Conservation (phyloP, 2,888 invertebrate species). For the Oithona nana region DNA sequence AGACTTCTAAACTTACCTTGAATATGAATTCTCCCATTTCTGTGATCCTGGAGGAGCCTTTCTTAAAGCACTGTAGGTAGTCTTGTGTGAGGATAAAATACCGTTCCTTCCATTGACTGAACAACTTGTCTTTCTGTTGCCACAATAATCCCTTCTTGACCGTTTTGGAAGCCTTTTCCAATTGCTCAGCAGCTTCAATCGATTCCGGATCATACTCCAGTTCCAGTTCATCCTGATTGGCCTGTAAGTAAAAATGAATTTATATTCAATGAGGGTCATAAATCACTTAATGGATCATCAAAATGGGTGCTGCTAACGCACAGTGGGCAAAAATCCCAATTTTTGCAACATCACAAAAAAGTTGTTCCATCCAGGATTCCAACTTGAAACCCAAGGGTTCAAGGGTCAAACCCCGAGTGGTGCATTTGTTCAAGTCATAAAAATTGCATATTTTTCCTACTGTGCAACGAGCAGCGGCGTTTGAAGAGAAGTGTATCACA, state of each 20-base stretch:
- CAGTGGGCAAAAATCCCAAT: not conserved
- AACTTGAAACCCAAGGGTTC: too few species aligned
- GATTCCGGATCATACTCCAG: not conserved
- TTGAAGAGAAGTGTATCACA: not conserved
- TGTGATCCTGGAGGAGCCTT: slow-evolving; percentile 22
- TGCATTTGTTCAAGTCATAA: not conserved
- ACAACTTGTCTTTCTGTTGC: slow-evolving; percentile 21
- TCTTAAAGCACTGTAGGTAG: slow-evolving; percentile 23
- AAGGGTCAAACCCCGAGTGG: not conserved
- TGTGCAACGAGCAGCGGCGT: too few species aligned
- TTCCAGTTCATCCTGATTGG: not conserved
- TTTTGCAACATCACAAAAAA: not conserved
- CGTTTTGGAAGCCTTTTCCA: too few species aligned
- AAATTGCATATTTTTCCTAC: not conserved
- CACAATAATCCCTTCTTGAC: slow-evolving; percentile 19
- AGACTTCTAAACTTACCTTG: slow-evolving; percentile 20
- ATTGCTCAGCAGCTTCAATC: too few species aligned
- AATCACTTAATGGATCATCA: not conserved
- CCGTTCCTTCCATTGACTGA: slow-evolving; percentile 23
- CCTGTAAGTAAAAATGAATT: not conserved
- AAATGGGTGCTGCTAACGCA: not conserved
- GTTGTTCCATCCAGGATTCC: too few species aligned
- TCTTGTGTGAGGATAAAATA: slow-evolving; percentile 22
- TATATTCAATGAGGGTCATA: not conserved
- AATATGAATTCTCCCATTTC: slow-evolving; percentile 23